Base-by-base conservation (phyloP, 2,113 vertebrate genomes). In the Camelus dromedarius region DNA sequence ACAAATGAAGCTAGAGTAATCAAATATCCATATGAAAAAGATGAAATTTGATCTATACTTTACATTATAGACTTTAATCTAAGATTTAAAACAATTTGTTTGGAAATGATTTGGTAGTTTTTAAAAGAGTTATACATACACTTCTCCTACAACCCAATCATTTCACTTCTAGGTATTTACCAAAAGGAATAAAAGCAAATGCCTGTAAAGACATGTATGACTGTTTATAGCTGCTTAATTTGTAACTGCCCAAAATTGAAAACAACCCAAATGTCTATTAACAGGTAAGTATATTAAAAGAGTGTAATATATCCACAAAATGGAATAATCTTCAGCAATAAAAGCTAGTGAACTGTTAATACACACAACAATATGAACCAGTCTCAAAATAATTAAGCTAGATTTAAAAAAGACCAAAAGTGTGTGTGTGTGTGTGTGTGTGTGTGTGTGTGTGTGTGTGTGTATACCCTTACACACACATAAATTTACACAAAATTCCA, bases 101-200 rank as follows among this genome's bases (percentile, higher is more conserved):
- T 79, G 52, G 52, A 76, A 81, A 80, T 62, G 8, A 73, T 62
- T 84, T 73, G 16, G 16, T 30, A 84, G 38, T 81, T 66, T 75
- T 48, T 81, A 67, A 54, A 70, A 77, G 28, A 62, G 12, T 83
- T 91, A 70, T 19, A 35, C 7, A 58, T 24, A 54, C 2, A 24
- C 7, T 79, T 75, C 30, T 32, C 32, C 91, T 22, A 79, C 19
- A 54, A 94, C 8, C 14, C 11, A 66, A 2, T 1, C 48, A n/a
- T 83, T 85, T 92, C 73, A 89, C 30, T 48, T 81, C 35, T 69
- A 80, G 3, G 26, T 54, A 76, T 89, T 73, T 85, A 67, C n/a
- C 60, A 81, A 82, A 81, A 81, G 58, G 42, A 93, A 66, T 89
- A 64, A 95, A 91, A 38, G 11, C 8, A 87, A 87, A 88, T 82